These are phyloP conservation scores for Rhinoraja longicauda DNA, from an alignment of 2,797 vertebrate species.

Conservation along the genomic window DNA sequence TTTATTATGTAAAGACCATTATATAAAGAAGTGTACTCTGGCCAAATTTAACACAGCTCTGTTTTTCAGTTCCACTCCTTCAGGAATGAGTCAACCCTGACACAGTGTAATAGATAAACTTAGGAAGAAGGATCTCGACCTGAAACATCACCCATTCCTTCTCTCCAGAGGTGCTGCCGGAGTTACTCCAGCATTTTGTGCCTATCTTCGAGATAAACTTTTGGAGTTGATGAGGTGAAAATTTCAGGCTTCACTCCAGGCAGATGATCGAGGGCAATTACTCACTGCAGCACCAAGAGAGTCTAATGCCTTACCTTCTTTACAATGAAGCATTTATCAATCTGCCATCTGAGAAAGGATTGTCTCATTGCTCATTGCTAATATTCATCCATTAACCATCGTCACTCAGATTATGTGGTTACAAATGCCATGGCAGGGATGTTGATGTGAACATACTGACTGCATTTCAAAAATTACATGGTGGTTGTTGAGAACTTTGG, in stretches of 20 bases:
- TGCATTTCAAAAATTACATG: background rate
- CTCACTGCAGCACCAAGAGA: background rate
- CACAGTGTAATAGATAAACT: too few relatives aligned
- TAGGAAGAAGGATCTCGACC: too few relatives aligned
- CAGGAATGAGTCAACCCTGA: background rate
- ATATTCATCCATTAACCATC: background rate
- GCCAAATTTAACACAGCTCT: background rate
- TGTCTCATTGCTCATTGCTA: background rate
- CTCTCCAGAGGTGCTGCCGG: too few relatives aligned
- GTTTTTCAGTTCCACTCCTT: background rate
- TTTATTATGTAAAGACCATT: background rate
- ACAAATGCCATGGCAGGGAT: background rate
- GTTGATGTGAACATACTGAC: background rate
- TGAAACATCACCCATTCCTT: too few relatives aligned
- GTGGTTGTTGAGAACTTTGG: background rate
- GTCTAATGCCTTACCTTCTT: background rate
- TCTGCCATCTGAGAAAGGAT: background rate
- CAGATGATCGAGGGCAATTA: background rate
- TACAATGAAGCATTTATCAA: background rate
- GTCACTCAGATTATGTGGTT: background rate
- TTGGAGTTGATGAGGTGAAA: background rate
- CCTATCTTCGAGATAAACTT: too few relatives aligned
- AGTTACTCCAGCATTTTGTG: too few relatives aligned
- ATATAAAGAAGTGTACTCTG: background rate
- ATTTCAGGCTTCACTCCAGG: background rate